Evolutionary conservation across 2,888 invertebrate species (phyloP).

Genomic region (Gymnocheta viridis): DNA sequence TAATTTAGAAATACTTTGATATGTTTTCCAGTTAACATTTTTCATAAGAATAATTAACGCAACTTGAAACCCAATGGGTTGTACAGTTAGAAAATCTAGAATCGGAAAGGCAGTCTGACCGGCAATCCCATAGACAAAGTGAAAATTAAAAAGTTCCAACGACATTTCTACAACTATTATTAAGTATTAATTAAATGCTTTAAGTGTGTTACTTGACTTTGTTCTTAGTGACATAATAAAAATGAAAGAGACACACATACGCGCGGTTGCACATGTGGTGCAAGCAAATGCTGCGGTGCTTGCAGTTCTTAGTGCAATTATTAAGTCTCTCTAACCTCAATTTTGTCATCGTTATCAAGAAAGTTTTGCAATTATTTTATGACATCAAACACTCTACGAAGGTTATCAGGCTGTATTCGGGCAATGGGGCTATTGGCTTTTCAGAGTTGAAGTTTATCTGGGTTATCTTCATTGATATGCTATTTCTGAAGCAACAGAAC

Average conservation of each 20-base stretch:
- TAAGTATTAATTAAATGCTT: constrained; percentile 62
- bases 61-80: constrained; percentile 35
- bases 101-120: background rate
- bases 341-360: too few species aligned
- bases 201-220: constrained; percentile 11
- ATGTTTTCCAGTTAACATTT: constrained; percentile 40
- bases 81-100: constrained; percentile 37
- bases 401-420: too few species aligned
- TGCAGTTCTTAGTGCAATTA: constrained; percentile 2
- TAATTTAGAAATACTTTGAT: constrained; percentile 33
- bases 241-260: background rate
- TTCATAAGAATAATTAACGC: constrained; percentile 51
- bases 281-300: background rate
- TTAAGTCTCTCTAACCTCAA: too few species aligned
- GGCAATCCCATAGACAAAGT: background rate
- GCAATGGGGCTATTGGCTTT: too few species aligned
- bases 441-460: too few species aligned
- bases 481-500: too few species aligned
- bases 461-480: too few species aligned
- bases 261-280: background rate
- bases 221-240: constrained; percentile 47
- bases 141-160: constrained; percentile 42
- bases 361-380: too few species aligned
- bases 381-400: too few species aligned
- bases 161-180: constrained; percentile 45